Conservation (phyloP, 1,140 invertebrate genomes). For the Drosophila malerkotliana region DNA sequence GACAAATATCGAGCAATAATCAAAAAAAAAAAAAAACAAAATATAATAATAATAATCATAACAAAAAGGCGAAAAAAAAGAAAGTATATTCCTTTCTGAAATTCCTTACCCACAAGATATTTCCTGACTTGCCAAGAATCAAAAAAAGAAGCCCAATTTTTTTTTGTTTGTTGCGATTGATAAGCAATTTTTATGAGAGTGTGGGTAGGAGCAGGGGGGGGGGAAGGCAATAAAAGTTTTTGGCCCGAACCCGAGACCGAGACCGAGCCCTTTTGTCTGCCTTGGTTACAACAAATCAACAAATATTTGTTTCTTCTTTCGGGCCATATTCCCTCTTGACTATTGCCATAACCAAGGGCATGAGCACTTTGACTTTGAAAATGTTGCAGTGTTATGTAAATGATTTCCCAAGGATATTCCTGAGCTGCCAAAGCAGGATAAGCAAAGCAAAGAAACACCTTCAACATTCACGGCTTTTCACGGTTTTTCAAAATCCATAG, state of each 20-base stretch:
- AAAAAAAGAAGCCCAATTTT: conserved; percentile 1
- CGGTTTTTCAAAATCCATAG: background rate
- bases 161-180: conserved; percentile 38
- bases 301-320: conserved; percentile 63
- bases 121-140: conserved; percentile 13
- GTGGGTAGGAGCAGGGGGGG: conserved; percentile 3
- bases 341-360: conserved; percentile 23
- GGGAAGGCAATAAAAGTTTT: conserved; percentile 65
- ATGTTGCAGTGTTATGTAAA: conserved; percentile 25
- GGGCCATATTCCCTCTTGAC: conserved; percentile 14
- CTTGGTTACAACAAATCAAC: conserved; percentile 67
- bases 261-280: conserved; percentile 48
- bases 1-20: conserved; percentile 61
- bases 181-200: conserved; percentile 51
- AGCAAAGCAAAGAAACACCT: background rate
- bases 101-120: conserved; percentile 41
- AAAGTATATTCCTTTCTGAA: conserved; percentile 24
- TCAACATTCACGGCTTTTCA: background rate
- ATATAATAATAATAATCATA: conserved; percentile 13
- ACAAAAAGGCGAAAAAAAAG: conserved; percentile 34
- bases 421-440: conserved; percentile 5
- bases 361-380: conserved; percentile 24
- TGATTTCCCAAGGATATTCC: conserved; percentile 4
- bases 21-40: conserved; percentile 32
- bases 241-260: conserved; percentile 7